A percentile compares a stretch with the other conserved stretches of the same genome.
phyloP scores from a whole-genome alignment of 2,113 vertebrate genomes.

The Zingel zingel region DNA sequence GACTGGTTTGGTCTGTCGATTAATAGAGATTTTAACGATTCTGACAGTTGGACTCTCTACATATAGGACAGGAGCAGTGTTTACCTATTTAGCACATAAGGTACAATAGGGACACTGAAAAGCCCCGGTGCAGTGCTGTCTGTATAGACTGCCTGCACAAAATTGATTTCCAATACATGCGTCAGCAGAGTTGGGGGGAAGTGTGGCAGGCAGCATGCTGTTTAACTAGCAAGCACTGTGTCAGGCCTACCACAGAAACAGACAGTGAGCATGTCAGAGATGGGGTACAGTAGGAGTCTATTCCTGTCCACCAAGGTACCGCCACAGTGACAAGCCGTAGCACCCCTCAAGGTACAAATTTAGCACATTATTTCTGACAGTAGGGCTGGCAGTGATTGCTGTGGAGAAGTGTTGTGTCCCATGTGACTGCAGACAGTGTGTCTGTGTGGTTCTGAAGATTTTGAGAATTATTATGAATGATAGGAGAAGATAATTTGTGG shows the following conservation, averaged over 20 bases:
- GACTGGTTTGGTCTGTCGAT: background rate
- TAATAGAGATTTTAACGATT: background rate
- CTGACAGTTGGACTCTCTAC: background rate
- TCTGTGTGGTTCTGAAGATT: background rate
- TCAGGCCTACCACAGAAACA: constrained; percentile 31
- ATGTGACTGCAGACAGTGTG: background rate
- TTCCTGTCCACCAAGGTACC: too few species aligned
- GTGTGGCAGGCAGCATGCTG: constrained; percentile 22
- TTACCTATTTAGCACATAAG: constrained; percentile 49
- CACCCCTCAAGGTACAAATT: too few species aligned
- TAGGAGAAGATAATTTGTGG: background rate
- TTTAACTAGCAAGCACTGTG: constrained; percentile 15
- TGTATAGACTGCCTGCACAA: constrained; percentile 59
- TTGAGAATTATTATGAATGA: background rate
- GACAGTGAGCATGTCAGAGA: constrained; percentile 1
- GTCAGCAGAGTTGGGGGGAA: constrained; percentile 62
- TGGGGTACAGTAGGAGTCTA: too few species aligned
- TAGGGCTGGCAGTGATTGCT: constrained; percentile 10
- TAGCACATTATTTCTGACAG: too few species aligned
- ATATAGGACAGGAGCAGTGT: background rate
- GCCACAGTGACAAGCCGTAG: too few species aligned
- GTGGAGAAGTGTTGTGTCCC: background rate
- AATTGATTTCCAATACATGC: constrained; percentile 77
- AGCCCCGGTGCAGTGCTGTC: constrained; percentile 51
- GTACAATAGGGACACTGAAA: constrained; percentile 42